A percentile compares a stretch with the other conserved stretches of the same genome.
Conservation (phyloP, 2,113 vertebrate genomes). For the Mormyrus iriodes region DNA sequence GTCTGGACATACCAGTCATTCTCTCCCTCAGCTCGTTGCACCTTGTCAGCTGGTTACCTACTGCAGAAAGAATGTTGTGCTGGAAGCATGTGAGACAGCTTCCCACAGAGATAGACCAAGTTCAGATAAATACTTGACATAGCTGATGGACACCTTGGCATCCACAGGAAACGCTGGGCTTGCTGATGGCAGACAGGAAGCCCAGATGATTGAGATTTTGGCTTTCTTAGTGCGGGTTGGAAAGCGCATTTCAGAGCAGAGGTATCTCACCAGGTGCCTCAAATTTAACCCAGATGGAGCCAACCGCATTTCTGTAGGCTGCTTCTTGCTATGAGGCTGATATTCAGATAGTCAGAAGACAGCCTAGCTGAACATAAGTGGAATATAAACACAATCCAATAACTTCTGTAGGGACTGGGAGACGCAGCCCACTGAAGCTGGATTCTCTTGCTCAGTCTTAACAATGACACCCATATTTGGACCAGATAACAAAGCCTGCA, state of each 20-base stretch:
- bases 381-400: not conserved
- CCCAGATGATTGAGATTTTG: not conserved
- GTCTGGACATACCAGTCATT: not conserved
- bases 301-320: not conserved
- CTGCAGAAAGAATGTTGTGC: not conserved
- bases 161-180: not conserved
- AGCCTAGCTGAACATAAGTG: not conserved
- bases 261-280: not conserved
- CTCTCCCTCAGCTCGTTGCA: not conserved
- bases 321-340: not conserved
- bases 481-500: too few relatives aligned
- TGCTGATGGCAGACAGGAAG: not conserved
- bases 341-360: not conserved
- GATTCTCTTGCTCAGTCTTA: too few relatives aligned
- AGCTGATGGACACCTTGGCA: not conserved
- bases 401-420: not conserved
- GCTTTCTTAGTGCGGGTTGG: not conserved
- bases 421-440: not conserved
- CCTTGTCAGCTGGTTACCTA: not conserved
- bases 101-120: not conserved
- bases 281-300: not conserved
- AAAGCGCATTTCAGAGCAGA: not conserved
- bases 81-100: not conserved
- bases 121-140: not conserved
- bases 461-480: too few relatives aligned